phyloP scores from a whole-genome alignment of 1,140 invertebrate species.

The Hylaeus volcanicus region DNA sequence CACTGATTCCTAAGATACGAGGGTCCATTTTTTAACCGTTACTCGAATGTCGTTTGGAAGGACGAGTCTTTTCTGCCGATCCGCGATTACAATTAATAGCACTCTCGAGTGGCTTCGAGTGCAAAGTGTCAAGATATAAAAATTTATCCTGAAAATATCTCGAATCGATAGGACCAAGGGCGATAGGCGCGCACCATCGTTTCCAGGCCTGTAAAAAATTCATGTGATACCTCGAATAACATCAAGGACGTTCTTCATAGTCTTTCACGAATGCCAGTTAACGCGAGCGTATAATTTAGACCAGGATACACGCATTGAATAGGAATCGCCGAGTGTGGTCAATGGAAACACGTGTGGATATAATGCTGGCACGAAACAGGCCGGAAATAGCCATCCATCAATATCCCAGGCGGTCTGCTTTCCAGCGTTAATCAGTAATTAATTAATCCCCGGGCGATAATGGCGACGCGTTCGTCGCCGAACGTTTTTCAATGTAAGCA shows the following conservation, averaged over 20 bases:
- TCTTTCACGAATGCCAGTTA: neutral
- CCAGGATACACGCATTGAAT: constrained; percentile 25
- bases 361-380: constrained; percentile 44
- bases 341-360: constrained; percentile 18
- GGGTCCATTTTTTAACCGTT: too few species aligned
- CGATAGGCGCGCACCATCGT: too few species aligned
- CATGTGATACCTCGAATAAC: neutral
- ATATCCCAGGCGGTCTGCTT: constrained; percentile 54
- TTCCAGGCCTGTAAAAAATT: too few species aligned
- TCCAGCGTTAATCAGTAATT: constrained; percentile 73
- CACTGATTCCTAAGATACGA: too few species aligned
- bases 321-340: constrained; percentile 28
- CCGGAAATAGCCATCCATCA: constrained; percentile 71
- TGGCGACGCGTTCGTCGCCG: neutral
- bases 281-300: neutral
- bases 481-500: constrained; percentile 14
- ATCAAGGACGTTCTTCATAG: neutral
- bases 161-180: too few species aligned
- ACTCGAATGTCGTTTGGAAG: too few species aligned
- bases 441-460: constrained; percentile 63
- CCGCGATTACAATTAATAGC: too few species aligned
- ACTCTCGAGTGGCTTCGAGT: too few species aligned
- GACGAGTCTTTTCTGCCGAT: too few species aligned
- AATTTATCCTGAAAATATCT: too few species aligned
- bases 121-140: too few species aligned